Conservation (phyloP, 2,888 invertebrate genomes). For the Leptothorax acervorum region DNA sequence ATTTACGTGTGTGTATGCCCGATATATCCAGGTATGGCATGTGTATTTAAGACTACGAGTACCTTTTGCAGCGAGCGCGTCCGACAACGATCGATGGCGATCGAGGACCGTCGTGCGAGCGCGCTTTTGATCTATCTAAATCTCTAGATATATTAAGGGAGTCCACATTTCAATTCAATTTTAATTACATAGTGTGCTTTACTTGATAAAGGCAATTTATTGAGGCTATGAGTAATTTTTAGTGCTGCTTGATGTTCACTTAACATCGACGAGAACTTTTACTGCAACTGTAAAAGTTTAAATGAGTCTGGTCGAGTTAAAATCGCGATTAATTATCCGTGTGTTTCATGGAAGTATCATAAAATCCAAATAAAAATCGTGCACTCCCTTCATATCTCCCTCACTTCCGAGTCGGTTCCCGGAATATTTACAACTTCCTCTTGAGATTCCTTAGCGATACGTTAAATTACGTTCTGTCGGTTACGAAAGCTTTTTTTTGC, state of each 20-base stretch:
- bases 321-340: background rate
- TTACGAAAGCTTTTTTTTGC: constrained; percentile 34
- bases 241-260: background rate
- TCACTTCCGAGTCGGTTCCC: constrained; percentile 8
- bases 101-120: constrained; percentile 47
- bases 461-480: constrained; percentile 37
- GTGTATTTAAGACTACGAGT: constrained; percentile 70
- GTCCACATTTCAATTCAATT: constrained; percentile 32
- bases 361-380: constrained; percentile 34
- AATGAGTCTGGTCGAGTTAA: background rate
- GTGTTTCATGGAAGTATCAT: background rate
- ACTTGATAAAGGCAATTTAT: background rate
- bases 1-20: constrained; percentile 85
- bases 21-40: constrained; percentile 79
- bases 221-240: background rate
- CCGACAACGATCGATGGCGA: constrained; percentile 10
- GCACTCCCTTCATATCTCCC: constrained; percentile 33
- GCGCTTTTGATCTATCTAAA: constrained; percentile 2
- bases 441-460: constrained; percentile 27
- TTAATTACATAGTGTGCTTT: background rate
- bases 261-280: background rate
- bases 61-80: constrained; percentile 34
- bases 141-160: constrained; percentile 22
- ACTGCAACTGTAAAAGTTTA: background rate
- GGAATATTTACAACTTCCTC: constrained; percentile 37